A percentile compares a stretch with the other conserved stretches of the same genome.
Conservation (phyloP, 2,113 vertebrate species). For the Alligator mississippiensis region DNA sequence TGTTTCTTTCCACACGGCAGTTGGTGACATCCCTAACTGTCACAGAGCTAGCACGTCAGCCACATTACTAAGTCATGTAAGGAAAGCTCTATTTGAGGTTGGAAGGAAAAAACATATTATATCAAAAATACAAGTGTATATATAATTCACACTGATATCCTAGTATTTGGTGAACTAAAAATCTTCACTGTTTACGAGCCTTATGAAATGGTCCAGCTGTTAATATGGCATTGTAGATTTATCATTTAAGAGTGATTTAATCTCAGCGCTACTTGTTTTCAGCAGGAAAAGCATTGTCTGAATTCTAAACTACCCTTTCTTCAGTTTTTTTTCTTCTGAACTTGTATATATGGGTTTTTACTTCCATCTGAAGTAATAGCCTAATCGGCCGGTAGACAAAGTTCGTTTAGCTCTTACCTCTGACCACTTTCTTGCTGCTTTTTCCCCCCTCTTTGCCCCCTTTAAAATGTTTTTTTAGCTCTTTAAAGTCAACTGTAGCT, state of each 20-base stretch:
- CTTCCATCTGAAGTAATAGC: slow-evolving; percentile 6
- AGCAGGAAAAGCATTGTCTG: background rate
- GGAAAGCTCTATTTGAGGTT: background rate
- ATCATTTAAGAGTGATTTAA: background rate
- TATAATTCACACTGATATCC: background rate
- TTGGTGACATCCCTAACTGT: slow-evolving; percentile 13
- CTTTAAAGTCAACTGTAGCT: background rate
- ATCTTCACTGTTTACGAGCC: background rate
- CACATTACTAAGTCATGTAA: background rate
- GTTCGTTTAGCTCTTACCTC: background rate
- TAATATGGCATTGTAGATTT: background rate
- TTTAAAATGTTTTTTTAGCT: background rate
- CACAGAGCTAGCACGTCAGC: background rate
- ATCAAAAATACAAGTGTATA: background rate
- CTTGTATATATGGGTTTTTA: background rate
- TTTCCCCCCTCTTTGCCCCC: background rate
- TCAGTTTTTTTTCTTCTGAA: background rate
- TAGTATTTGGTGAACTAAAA: background rate
- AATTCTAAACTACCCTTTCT: background rate
- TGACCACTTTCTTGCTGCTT: background rate
- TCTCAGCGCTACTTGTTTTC: background rate
- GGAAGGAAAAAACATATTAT: background rate
- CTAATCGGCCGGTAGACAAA: background rate
- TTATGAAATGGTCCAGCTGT: background rate
- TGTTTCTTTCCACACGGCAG: background rate